Evolutionary conservation across 2,113 vertebrate species (phyloP).

Genomic region (Heloderma charlesbogerti): DNA sequence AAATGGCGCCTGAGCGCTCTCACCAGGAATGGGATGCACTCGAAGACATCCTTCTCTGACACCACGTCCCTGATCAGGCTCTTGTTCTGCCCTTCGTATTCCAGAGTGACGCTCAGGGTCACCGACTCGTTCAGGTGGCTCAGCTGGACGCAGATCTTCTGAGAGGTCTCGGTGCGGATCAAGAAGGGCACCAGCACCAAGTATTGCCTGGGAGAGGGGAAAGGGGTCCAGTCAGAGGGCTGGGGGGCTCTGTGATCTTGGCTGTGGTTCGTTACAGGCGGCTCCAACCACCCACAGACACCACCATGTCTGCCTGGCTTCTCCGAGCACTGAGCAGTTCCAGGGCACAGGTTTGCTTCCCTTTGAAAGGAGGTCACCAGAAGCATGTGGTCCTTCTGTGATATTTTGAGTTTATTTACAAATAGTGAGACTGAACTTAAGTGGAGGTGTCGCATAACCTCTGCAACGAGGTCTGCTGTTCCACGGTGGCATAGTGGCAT

Average conservation of each 20-base stretch:
- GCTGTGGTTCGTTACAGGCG: no score
- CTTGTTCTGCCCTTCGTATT: conserved; percentile 47
- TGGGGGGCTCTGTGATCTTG: not conserved
- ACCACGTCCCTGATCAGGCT: conserved; percentile 66
- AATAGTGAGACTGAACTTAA: no score
- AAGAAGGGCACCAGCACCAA: conserved; percentile 69
- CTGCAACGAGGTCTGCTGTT: no score
- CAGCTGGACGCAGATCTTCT: conserved; percentile 75
- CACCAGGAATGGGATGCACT: conserved; percentile 57
- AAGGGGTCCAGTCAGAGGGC: conserved; percentile 9
- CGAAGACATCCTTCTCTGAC: conserved; percentile 39
- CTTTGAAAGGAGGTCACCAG: no score
- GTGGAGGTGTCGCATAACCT: no score
- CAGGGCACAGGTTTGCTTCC: no score
- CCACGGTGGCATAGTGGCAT: no score
- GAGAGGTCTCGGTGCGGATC: conserved; percentile 47
- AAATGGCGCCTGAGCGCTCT: conserved; percentile 48
- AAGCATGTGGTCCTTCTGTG: no score
- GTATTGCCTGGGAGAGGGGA: conserved; percentile 67
- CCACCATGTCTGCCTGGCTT: no score
- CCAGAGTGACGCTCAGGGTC: conserved; percentile 52
- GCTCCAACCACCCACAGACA: not conserved
- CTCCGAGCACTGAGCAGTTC: no score
- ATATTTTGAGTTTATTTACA: no score
- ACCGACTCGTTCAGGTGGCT: conserved; percentile 77